phyloP scores from a whole-genome alignment of 2,888 invertebrate genomes.

The Acanthosepion lycidas region DNA sequence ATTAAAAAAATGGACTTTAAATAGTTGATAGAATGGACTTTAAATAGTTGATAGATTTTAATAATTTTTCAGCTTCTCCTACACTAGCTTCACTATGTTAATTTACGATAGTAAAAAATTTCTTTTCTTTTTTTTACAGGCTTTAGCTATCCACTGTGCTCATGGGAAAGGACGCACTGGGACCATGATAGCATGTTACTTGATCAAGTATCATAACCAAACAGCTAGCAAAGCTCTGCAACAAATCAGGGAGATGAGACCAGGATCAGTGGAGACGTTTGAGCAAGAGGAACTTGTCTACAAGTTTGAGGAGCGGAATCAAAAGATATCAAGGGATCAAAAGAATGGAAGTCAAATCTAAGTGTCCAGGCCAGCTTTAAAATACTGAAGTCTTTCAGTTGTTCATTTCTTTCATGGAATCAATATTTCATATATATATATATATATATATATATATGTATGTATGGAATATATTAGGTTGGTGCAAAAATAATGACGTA shows the following conservation, averaged over 20 bases:
- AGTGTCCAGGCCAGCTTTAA: background rate
- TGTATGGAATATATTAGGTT: no score
- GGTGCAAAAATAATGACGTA: no score
- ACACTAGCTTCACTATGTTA: background rate
- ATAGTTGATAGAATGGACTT: no score
- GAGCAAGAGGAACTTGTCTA: constrained; percentile 63
- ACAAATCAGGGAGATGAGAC: constrained; percentile 60
- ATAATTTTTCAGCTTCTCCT: background rate
- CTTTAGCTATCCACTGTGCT: constrained; percentile 80
- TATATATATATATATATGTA: no score
- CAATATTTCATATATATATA: no score
- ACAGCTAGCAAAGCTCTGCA: constrained; percentile 54
- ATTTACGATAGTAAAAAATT: background rate
- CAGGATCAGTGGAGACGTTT: constrained; percentile 70
- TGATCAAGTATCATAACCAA: constrained; percentile 79
- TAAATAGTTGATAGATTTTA: background rate
- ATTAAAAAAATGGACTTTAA: no score
- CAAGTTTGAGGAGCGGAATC: constrained; percentile 42
- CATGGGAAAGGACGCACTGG: constrained; percentile 83
- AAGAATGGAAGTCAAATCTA: background rate
- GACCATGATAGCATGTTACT: constrained; percentile 83
- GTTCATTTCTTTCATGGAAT: background rate
- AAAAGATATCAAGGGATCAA: background rate
- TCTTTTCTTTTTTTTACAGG: constrained; percentile 64
- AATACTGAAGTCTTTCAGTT: background rate